Evolutionary conservation across 2,113 vertebrate genomes (phyloP), one percentile per base, ranked within the genome.

Genomic region (Aptenodytes forsteri): DNA sequence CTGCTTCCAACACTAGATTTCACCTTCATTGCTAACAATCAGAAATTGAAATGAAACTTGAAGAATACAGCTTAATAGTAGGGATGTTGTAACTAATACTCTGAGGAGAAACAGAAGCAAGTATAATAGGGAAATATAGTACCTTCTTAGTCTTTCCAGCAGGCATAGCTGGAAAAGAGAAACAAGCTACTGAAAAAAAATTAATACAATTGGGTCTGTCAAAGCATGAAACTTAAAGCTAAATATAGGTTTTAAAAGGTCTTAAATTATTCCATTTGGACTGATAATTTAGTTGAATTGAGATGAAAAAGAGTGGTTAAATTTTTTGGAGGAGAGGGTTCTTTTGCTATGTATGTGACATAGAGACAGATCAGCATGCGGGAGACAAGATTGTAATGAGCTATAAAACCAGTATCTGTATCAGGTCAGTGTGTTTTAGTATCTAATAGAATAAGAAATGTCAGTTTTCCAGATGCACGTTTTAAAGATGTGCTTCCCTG

Each of bases 131-230:
- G 11, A 84, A 67, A 87, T 64, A 49, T 0, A 54, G 26, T 19
- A 58, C 10, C 22, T 54, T 17, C 21, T 69, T 54, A 54, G n/a
- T 54, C 58, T 23, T 61, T 61, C 9, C 56, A 65, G 29, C 32
- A 79, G 54, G 10, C 9, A 64, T n/a, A 64, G 19, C 3, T 67
- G 16, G 34, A 30, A 93, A 83, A 77, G 2, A 78, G 32, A 52
- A 94, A 77, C 4, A 77, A 81, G 14, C 2, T 59, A 46, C 21
- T 46, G 44, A 36, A 64, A 69, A 78, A 52, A 5, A 3, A 2
- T 3, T 26, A 11, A 21, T 40, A 54, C 10, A 66, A 29, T 7
- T 30, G 0, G 1, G 3, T 47, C 18, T 56, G 20, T 52, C 34
- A 88, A 73, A 85, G 9, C 6, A 42, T 47, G 54, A 78, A 81